Evolutionary conservation across 2,797 vertebrate species (phyloP).

Genomic region (Sciurus carolinensis): DNA sequence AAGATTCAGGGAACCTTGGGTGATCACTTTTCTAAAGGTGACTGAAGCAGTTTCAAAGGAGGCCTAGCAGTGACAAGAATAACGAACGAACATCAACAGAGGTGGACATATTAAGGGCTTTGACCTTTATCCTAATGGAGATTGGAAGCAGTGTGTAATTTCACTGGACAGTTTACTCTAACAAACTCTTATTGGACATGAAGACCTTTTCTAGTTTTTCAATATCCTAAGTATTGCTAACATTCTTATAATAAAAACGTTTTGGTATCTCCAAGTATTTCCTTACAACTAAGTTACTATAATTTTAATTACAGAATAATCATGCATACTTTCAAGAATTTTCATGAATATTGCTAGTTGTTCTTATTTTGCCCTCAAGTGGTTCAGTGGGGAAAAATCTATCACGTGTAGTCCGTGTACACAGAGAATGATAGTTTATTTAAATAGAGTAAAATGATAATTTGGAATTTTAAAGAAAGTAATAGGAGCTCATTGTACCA

Average conservation of each 20-base stretch:
- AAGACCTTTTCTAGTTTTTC: neutral
- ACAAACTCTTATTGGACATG: neutral
- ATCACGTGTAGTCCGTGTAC: neutral
- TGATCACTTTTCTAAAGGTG: neutral
- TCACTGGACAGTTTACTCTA: neutral
- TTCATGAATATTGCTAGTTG: neutral
- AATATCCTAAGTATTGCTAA: neutral
- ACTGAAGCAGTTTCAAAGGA: neutral
- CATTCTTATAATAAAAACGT: neutral
- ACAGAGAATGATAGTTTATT: neutral
- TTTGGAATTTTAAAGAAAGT: neutral
- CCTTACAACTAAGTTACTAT: neutral
- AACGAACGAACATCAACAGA: neutral
- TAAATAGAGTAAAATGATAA: neutral
- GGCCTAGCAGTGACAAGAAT: neutral
- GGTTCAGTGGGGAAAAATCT: neutral
- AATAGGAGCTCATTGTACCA: neutral
- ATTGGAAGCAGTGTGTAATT: neutral
- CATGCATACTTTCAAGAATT: neutral
- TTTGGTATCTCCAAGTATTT: neutral
- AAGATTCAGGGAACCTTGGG: neutral
- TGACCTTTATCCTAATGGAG: neutral
- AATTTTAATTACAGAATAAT: neutral
- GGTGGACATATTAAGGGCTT: neutral
- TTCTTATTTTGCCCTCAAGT: conserved; percentile 11